Conservation (phyloP, 2,888 invertebrate genomes). For the Acleris literana region DNA sequence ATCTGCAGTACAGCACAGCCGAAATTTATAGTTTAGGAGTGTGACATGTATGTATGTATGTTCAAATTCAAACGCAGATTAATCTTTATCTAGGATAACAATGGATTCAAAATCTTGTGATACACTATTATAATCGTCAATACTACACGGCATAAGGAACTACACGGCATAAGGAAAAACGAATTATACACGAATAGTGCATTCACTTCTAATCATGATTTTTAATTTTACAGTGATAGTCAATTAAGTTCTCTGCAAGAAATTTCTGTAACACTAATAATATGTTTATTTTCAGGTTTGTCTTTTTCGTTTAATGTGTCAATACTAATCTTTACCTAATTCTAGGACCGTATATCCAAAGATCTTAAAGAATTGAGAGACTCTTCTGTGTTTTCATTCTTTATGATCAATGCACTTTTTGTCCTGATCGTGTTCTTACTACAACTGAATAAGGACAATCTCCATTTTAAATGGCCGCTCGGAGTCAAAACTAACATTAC, state of each 20-base stretch:
- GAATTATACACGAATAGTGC: no score
- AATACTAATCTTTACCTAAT: constrained; percentile 70
- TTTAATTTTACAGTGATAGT: no score
- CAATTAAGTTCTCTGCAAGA: not conserved
- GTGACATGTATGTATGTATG: no score
- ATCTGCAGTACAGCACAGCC: no score
- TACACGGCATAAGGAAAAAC: no score
- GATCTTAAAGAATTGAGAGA: constrained; percentile 97
- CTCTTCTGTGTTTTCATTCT: constrained; percentile 97
- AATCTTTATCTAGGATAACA: no score
- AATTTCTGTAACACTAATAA: not conserved
- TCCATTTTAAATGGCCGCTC: constrained; percentile 98
- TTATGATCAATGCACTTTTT: constrained; percentile 99
- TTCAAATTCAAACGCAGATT: no score
- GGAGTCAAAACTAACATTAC: constrained; percentile 97
- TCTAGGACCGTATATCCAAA: constrained; percentile 94
- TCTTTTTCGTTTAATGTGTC: constrained; percentile 34
- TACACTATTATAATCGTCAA: no score
- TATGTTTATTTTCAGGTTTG: constrained; percentile 53
- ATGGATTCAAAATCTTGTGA: no score
- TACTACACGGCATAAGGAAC: no score
- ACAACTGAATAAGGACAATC: constrained; percentile 98
- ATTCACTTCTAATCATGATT: no score
- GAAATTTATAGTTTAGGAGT: no score
- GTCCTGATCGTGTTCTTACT: constrained; percentile 99